Conservation (phyloP, 2,797 vertebrate species). For the Australoheros facetus region DNA sequence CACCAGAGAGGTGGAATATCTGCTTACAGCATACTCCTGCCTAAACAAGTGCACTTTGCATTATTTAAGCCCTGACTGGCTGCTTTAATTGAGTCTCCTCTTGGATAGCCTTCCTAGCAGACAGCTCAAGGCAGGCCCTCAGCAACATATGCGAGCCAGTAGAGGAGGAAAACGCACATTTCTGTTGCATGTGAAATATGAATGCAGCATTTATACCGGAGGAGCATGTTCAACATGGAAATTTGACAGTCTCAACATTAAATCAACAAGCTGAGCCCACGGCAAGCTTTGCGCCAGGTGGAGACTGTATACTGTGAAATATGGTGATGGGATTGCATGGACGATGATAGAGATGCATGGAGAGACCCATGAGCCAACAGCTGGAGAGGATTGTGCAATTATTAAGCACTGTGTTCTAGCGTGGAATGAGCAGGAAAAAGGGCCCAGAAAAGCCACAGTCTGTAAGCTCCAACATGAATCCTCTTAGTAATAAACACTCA, state of each 20-base stretch:
- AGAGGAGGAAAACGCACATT: slow-evolving; percentile 33
- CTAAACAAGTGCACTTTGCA: slow-evolving; percentile 65
- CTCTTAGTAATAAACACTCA: not conserved
- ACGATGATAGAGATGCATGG: slow-evolving; percentile 16
- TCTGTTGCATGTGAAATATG: slow-evolving; percentile 59
- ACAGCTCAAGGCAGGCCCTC: slow-evolving; percentile 52
- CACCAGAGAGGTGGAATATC: slow-evolving; percentile 38
- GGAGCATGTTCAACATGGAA: slow-evolving; percentile 47
- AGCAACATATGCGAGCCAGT: slow-evolving; percentile 19
- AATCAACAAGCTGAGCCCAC: slow-evolving; percentile 47
- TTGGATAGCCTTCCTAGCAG: slow-evolving; percentile 35
- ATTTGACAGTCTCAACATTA: slow-evolving; percentile 49
- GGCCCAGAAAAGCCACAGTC: not conserved
- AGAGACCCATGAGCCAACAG: slow-evolving; percentile 16
- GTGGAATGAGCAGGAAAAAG: not conserved
- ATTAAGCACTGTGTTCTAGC: not conserved
- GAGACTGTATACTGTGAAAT: slow-evolving; percentile 27
- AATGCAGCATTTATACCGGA: slow-evolving; percentile 47
- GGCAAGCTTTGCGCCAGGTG: slow-evolving; percentile 38
- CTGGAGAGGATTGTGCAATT: slow-evolving; percentile 29
- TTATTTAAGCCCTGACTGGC: slow-evolving; percentile 69
- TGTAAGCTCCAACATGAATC: not conserved
- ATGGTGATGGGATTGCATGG: slow-evolving; percentile 23
- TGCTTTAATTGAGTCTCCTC: slow-evolving; percentile 58
- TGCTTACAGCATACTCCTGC: slow-evolving; percentile 43